These are phyloP conservation scores for Episyrphus balteatus DNA, from an alignment of 1,140 invertebrate species.

Conservation along the genomic window DNA sequence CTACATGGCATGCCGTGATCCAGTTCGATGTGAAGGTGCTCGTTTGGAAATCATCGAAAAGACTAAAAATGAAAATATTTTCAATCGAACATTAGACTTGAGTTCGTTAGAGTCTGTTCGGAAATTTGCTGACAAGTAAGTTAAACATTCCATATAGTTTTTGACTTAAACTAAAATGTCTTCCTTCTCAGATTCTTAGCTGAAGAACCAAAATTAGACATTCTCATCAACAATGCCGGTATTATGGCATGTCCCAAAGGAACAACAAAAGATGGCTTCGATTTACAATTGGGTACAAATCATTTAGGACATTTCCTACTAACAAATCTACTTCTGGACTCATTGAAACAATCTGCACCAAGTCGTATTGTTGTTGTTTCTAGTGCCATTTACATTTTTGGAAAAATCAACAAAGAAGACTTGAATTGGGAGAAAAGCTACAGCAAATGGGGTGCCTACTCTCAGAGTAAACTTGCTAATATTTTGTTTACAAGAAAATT, in stretches of 20 bases:
- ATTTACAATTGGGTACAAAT: slow-evolving; percentile 66
- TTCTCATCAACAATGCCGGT: slow-evolving; percentile 87
- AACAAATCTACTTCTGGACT: slow-evolving; percentile 61
- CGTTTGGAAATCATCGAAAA: slow-evolving; percentile 38
- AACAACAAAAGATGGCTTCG: slow-evolving; percentile 66
- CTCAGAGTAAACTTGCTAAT: slow-evolving; percentile 65
- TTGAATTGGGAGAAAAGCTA: slow-evolving; percentile 53
- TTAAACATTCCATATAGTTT: not conserved
- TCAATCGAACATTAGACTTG: slow-evolving; percentile 62
- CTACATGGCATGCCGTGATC: slow-evolving; percentile 78
- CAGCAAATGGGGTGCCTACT: slow-evolving; percentile 46
- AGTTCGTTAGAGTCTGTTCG: slow-evolving; percentile 64
- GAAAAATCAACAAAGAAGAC: slow-evolving; percentile 57
- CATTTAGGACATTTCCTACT: slow-evolving; percentile 77
- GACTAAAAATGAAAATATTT: slow-evolving; percentile 39
- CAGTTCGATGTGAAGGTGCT: slow-evolving; percentile 55
- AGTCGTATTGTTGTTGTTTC: slow-evolving; percentile 41
- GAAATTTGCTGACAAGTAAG: slow-evolving; percentile 45
- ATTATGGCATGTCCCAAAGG: slow-evolving; percentile 58
- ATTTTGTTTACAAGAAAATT: slow-evolving; percentile 60
- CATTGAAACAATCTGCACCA: slow-evolving; percentile 41
- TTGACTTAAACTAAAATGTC: not conserved
- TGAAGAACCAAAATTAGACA: slow-evolving; percentile 57
- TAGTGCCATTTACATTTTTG: slow-evolving; percentile 38
- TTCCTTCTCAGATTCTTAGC: slow-evolving; percentile 35